Base-by-base conservation (phyloP, 1,140 invertebrate genomes). In the Odontomachus brunneus region DNA sequence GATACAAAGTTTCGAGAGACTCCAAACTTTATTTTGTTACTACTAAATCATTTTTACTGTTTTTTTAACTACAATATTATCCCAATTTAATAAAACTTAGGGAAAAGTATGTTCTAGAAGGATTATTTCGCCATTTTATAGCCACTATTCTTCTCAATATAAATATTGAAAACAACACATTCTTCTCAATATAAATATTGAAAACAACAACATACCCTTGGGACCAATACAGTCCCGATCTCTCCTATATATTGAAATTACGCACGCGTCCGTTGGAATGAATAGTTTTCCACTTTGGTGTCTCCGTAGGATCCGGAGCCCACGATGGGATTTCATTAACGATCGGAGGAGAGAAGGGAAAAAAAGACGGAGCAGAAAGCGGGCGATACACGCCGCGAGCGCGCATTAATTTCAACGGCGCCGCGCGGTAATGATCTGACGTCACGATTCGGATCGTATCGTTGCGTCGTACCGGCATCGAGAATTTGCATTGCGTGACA, bases 371-470 rank as follows among this genome's bases (percentile, higher is more conserved):
- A 44, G 38, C 0, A 44, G 9, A 44, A 44, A 11, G 44, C 62
- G 44, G 44, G 24, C n/a, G 22, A 22, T 44, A 44, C 49, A 14
- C 80, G 65, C 62, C 69, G 19, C 19, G 53, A 74, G 62, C 72
- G 72, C 60, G 73, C 67, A 86, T 86, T 86, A 86, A 86, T 86
- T 86, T 78, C 80, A 81, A 76, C 55, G 78, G 73, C 29, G 22
- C 44, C 22, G 22, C 7, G 55, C 62, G n/a, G 53, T 86, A 85
- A 83, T 85, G 66, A 85, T 85, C 67, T 76, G 81, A 63, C 81
- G 65, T 76, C 81, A 83, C 80, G 55, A 66, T 55, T 66, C 59
- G 59, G 29, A 74, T 71, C 51, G 51, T 80, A 74, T 49, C 65
- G 65, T 44, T 55, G 62, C 63, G 19, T 76, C 63, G 19, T 69